These are phyloP conservation scores for Epizoanthus fatuus DNA, from an alignment of 92 coral and sea anemone genomes.

Conservation along the genomic window DNA sequence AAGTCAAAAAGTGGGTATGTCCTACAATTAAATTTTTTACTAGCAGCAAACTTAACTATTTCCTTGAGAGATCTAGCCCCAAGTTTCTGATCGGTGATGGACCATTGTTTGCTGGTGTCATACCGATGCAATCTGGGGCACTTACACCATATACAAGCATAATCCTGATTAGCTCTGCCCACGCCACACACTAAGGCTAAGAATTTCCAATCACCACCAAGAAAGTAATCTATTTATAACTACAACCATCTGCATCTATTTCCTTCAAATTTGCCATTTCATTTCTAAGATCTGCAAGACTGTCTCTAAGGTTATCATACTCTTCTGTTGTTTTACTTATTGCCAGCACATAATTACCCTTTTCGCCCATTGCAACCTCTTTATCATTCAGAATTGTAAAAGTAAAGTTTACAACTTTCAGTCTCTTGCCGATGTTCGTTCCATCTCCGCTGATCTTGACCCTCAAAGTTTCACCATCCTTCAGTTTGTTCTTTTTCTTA, in stretches of 20 bases:
- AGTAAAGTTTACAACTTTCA: conserved; percentile 55
- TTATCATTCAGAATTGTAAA: conserved; percentile 70
- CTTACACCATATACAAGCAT: conserved; percentile 67
- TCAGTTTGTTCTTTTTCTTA: not conserved
- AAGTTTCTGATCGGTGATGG: conserved; percentile 26
- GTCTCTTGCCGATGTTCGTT: conserved; percentile 64
- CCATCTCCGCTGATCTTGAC: conserved; percentile 64
- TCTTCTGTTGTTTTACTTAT: conserved; percentile 56
- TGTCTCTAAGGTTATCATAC: conserved; percentile 2
- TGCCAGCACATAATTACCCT: conserved; percentile 64
- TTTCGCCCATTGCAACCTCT: conserved; percentile 65
- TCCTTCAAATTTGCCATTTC: conserved; percentile 8
- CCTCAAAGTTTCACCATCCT: conserved; percentile 1
- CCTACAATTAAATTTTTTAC: conserved; percentile 12
- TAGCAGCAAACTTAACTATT: conserved; percentile 6
- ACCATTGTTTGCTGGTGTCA: conserved; percentile 37
- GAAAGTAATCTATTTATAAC: conserved; percentile 8
- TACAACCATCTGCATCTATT: not conserved
- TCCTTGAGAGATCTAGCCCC: conserved; percentile 33
- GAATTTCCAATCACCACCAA: conserved; percentile 26
- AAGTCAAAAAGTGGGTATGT: conserved; percentile 48
- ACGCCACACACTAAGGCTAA: conserved; percentile 49
- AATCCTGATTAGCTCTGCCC: conserved; percentile 59
- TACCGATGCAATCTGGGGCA: conserved; percentile 47
- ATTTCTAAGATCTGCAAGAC: not conserved